Conservation (phyloP, 2,113 vertebrate genomes). For the Vimba vimba region DNA sequence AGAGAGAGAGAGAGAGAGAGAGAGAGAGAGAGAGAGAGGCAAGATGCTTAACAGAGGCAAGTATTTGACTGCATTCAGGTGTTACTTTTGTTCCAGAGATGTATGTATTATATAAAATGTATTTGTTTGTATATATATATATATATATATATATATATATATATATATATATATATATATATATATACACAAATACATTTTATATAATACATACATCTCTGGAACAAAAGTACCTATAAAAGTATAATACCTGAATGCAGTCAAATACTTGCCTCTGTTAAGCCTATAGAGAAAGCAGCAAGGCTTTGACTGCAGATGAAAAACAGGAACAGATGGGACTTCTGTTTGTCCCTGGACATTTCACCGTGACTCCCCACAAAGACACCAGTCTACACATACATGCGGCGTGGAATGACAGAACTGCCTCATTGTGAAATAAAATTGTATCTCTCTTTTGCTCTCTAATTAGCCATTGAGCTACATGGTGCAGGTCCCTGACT, state of each 20-base stretch:
- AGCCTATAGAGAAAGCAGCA: conserved; percentile 16
- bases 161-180: too few relatives aligned
- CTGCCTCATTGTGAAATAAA: conserved; percentile 36
- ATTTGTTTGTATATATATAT: too few relatives aligned
- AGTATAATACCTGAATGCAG: background rate
- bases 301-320: conserved; percentile 38
- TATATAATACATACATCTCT: background rate
- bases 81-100: too few relatives aligned
- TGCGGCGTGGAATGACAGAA: conserved; percentile 1
- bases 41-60: too few relatives aligned
- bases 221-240: background rate
- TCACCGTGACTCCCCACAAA: conserved; percentile 35
- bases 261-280: background rate
- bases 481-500: conserved; percentile 34
- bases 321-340: conserved; percentile 55
- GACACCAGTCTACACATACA: conserved; percentile 15
- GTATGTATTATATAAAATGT: too few relatives aligned
- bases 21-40: too few relatives aligned
- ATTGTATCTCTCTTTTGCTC: conserved; percentile 11
- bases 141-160: too few relatives aligned
- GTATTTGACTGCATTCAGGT: too few relatives aligned
- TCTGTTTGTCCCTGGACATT: conserved; percentile 40
- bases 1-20: too few relatives aligned
- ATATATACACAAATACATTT: background rate
- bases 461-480: conserved; percentile 40